phyloP scores from a whole-genome alignment of 2,113 vertebrate species.

The Chitala chitala region DNA sequence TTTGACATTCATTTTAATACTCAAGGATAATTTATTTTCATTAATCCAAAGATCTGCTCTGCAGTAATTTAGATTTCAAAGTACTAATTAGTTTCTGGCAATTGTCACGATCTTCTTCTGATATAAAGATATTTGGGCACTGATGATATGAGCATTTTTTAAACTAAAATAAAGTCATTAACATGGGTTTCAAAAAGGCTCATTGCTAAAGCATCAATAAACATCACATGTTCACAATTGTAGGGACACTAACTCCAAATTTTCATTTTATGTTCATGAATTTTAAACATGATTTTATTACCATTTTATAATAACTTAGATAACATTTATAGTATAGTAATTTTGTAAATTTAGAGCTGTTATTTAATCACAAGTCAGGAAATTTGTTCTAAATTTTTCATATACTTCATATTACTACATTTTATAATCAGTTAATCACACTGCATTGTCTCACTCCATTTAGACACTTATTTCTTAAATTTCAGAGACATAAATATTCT shows the following conservation, averaged over 20 bases:
- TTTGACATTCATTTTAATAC: conserved; percentile 12
- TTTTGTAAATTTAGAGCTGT: not conserved
- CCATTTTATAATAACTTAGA: not conserved
- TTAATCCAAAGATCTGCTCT: conserved; percentile 5
- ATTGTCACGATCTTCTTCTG: not conserved
- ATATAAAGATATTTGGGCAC: conserved; percentile 2
- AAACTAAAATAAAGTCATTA: conserved; percentile 5
- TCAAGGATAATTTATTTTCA: conserved; percentile 17
- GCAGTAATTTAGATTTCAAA: conserved; percentile 9
- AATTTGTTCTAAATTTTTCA: not conserved
- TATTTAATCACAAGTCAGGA: not conserved
- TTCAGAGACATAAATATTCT: not conserved
- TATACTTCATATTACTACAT: not conserved
- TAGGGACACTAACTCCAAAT: not conserved
- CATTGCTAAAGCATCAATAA: not conserved
- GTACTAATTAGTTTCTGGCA: conserved; percentile 14
- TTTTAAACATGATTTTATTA: not conserved
- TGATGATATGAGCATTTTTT: not conserved
- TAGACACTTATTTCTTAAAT: not conserved
- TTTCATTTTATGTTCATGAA: not conserved
- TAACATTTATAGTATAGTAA: not conserved
- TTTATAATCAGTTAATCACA: not conserved
- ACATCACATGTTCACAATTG: too few species aligned
- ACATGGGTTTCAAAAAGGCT: not conserved
- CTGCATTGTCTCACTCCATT: too few species aligned